phyloP scores from a whole-genome alignment of 2,113 vertebrate species.

The Tautogolabrus adspersus region DNA sequence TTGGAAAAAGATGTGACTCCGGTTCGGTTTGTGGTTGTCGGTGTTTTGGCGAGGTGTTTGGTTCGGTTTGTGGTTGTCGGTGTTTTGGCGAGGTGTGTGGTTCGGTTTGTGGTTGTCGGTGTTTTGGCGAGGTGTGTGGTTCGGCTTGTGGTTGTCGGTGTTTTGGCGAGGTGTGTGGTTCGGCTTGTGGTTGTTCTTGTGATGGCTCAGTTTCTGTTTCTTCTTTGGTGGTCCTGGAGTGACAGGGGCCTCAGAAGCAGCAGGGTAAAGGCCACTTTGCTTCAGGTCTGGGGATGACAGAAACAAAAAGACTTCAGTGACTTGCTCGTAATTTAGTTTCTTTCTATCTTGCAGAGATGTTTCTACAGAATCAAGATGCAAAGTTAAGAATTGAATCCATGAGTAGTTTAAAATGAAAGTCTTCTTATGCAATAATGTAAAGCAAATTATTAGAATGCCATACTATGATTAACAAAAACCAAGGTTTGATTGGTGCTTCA shows the following conservation, averaged over 20 bases:
- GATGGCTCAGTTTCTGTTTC: conserved; percentile 66
- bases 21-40: conserved; percentile 29
- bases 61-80: conserved; percentile 31
- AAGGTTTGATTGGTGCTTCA: background rate
- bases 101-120: conserved; percentile 35
- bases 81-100: conserved; percentile 15
- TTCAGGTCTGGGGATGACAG: conserved; percentile 68
- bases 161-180: conserved; percentile 25
- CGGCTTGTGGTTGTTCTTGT: conserved; percentile 19
- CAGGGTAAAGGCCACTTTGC: conserved; percentile 45
- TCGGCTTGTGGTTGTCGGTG: conserved; percentile 33
- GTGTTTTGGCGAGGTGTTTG: conserved; percentile 23
- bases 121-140: conserved; percentile 19
- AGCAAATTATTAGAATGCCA: background rate
- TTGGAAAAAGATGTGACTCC: conserved; percentile 61
- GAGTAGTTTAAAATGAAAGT: background rate
- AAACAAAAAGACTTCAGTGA: conserved; percentile 10
- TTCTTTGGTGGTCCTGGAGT: conserved; percentile 71
- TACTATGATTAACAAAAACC: background rate
- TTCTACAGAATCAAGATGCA: background rate
- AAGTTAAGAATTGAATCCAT: background rate
- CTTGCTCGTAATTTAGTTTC: background rate
- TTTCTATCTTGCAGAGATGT: background rate
- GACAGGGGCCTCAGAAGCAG: background rate
- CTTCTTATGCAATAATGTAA: background rate